phyloP scores from a whole-genome alignment of 2,113 vertebrate species.

The Colinus virginianus region DNA sequence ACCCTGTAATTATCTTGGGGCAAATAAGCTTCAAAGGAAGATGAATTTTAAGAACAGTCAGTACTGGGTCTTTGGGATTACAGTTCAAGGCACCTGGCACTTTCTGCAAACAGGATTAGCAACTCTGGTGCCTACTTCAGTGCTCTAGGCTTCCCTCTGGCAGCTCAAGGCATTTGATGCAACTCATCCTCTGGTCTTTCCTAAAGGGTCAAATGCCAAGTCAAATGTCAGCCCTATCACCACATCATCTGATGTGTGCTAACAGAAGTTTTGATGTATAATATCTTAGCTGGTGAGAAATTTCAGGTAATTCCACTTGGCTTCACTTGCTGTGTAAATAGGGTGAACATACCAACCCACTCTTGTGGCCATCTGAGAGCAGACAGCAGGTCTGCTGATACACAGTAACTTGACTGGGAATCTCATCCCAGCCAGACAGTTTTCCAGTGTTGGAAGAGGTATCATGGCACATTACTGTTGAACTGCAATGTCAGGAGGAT shows the following conservation, averaged over 20 bases:
- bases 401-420: background rate
- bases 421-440: background rate
- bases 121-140: background rate
- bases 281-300: background rate
- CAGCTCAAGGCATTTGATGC: background rate
- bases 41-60: background rate
- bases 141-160: background rate
- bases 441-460: background rate
- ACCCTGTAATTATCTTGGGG: background rate
- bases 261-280: background rate
- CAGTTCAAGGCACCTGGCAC: background rate
- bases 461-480: background rate
- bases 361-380: background rate
- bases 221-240: background rate
- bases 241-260: background rate
- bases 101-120: background rate
- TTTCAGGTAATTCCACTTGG: background rate
- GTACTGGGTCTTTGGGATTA: background rate
- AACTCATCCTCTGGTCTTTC: background rate
- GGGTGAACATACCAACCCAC: background rate
- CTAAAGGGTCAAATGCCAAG: background rate
- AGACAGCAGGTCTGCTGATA: background rate
- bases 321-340: background rate
- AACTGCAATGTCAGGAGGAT: background rate
- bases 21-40: background rate